Evolutionary conservation across 2,888 invertebrate species (phyloP), one percentile per base, ranked within the genome.

Genomic region (Torymus auratus): DNA sequence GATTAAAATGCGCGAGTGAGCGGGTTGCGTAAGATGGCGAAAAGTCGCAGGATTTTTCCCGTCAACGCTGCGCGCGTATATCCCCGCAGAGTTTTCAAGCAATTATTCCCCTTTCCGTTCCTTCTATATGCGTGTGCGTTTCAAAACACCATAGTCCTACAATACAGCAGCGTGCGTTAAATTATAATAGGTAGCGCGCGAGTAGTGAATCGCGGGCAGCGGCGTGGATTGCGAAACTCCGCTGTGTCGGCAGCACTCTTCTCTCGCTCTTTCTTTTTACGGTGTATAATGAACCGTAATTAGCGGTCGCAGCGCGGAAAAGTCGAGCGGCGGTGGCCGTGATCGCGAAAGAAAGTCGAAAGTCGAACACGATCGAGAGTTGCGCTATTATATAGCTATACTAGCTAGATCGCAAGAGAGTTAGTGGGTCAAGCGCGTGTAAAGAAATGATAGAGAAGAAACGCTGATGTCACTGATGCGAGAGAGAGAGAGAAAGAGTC

Each of bases 361-460:
- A 80, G 80, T 80, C 75, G 80, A 80, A 80, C 72, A 7, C 41
- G 76, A 80, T 80, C 80, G 80, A 15, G 60, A 23, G 41, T 7
- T 7, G 7, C 7, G 41, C 7, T 5, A 5, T 7, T 10, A 28
- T 7, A 28, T 28, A 28, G 28, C 28, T 50, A 14, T 4, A 56
- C 17, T 28, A 28, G 28, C 28, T 50, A 14, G 11, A 56, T 17
- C 71, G 71, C 53, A 60, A 7, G 50, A 13, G 53, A 56, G 50
- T 74, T 76, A 72, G 67, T 80, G 14, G 80, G 80, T 80, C 80
- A 80, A 80, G 80, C 80, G 71, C 76, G 71, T 69, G 52, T 23
- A 15, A 60, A 23, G 11, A 56, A 13, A 20, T 14, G 14, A 41
- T 41, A 10, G 7, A 10, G 41, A 28, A 20, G 55, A 15, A 50